Conservation (phyloP, 2,113 vertebrate species). For the Myiozetetes cayanensis region DNA sequence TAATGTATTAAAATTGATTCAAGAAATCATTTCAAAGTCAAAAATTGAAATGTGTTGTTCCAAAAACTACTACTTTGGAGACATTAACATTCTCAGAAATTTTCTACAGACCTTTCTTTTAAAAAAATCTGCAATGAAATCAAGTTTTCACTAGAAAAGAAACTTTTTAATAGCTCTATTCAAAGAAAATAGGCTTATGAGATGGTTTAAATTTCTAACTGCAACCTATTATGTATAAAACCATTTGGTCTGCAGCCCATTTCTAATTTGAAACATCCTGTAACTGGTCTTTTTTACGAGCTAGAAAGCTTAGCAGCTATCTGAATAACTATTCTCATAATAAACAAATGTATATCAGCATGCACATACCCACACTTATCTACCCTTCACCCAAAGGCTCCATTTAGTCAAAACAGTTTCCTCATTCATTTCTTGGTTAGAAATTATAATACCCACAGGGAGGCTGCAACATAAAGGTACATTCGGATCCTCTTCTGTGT, state of each 20-base stretch:
- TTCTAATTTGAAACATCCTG: not conserved
- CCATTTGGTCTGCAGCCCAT: not conserved
- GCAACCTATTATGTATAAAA: not conserved
- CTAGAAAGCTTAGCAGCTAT: not conserved
- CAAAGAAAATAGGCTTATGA: not conserved
- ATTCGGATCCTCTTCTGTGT: not conserved
- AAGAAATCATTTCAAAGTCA: not conserved
- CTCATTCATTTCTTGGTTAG: not conserved
- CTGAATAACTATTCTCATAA: not conserved
- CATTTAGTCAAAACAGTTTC: not conserved
- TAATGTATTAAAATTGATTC: not conserved
- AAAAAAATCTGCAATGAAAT: not conserved
- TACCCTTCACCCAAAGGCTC: not conserved
- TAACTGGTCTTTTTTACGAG: not conserved
- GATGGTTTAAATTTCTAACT: not conserved
- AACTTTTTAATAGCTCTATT: not conserved
- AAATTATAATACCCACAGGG: not conserved
- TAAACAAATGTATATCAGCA: not conserved
- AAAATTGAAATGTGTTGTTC: not conserved
- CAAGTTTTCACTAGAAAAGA: not conserved
- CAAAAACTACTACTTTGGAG: not conserved
- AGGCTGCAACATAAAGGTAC: fast-evolving
- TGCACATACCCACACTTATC: not conserved
- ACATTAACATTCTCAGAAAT: not conserved
- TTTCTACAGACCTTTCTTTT: not conserved